Evolutionary conservation across 2,888 invertebrate genomes (phyloP).

Genomic region (Synanthedon tipuliformis): DNA sequence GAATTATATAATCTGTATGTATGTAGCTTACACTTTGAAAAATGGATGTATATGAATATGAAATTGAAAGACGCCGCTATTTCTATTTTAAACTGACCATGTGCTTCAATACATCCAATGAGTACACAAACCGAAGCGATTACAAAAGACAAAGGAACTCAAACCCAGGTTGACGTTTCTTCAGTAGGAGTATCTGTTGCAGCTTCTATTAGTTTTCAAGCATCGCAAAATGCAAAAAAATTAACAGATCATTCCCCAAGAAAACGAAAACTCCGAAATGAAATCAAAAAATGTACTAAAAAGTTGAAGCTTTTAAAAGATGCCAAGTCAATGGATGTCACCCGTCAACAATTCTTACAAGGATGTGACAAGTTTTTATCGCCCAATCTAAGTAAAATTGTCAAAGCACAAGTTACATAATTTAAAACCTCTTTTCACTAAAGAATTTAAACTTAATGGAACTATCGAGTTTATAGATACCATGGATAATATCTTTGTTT

Average conservation of each 20-base stretch:
- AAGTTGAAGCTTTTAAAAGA: neutral
- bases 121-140: neutral
- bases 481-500: neutral
- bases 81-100: neutral
- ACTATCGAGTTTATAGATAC: constrained; percentile 1
- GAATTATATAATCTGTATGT: constrained; percentile 1
- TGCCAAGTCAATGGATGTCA: neutral
- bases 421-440: neutral
- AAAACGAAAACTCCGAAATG: neutral
- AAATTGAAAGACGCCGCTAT: neutral
- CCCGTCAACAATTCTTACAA: neutral
- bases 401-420: neutral
- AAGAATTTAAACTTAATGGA: constrained; percentile 1
- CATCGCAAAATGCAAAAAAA: neutral
- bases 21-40: constrained; percentile 1
- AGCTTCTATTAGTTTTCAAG: neutral
- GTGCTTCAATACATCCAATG: neutral
- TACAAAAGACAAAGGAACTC: neutral
- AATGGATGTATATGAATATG: neutral
- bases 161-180: neutral
- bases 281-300: neutral
- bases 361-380: constrained; percentile 1
- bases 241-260: constrained; percentile 1
- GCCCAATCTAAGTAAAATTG: neutral
- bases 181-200: neutral